These are phyloP conservation scores for Adelges cooleyi DNA, from an alignment of 1,140 invertebrate genomes.

Conservation along the genomic window DNA sequence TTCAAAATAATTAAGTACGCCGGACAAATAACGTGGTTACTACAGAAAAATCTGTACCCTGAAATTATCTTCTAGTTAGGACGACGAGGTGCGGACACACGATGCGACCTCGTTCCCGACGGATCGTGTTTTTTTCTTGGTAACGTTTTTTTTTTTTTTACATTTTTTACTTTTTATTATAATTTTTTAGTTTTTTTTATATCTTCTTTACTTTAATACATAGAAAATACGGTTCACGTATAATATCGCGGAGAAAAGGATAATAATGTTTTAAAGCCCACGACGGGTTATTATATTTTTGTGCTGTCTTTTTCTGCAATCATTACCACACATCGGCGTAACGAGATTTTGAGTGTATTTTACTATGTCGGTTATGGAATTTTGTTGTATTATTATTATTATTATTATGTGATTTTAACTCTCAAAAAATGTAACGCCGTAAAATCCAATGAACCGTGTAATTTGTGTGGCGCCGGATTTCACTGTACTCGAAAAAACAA, in stretches of 20 bases:
- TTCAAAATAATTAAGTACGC: constrained; percentile 1
- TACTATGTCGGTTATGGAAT: not conserved
- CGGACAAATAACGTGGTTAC: not conserved
- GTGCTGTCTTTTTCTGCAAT: too few relatives aligned
- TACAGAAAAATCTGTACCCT: not conserved
- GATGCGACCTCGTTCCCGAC: too few relatives aligned
- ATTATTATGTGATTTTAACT: not conserved
- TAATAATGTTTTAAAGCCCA: too few relatives aligned
- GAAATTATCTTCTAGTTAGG: constrained; percentile 1
- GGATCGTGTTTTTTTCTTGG: too few relatives aligned
- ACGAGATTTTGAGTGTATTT: not conserved
- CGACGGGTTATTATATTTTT: too few relatives aligned
- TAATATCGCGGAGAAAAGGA: too few relatives aligned
- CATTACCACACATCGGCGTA: not conserved
- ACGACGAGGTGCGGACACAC: too few relatives aligned
- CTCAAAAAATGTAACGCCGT: not conserved
- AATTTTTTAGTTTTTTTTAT: too few relatives aligned
- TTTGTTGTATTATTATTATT: not conserved
- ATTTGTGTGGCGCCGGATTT: constrained; percentile 4
- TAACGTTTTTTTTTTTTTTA: too few relatives aligned
- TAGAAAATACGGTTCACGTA: too few relatives aligned
- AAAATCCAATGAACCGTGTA: constrained; percentile 7
- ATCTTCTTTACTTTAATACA: too few relatives aligned
- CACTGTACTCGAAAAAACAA: not conserved
- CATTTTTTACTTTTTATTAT: too few relatives aligned